Conservation (phyloP, 2,797 vertebrate species). For the Decapterus maruadsi region DNA sequence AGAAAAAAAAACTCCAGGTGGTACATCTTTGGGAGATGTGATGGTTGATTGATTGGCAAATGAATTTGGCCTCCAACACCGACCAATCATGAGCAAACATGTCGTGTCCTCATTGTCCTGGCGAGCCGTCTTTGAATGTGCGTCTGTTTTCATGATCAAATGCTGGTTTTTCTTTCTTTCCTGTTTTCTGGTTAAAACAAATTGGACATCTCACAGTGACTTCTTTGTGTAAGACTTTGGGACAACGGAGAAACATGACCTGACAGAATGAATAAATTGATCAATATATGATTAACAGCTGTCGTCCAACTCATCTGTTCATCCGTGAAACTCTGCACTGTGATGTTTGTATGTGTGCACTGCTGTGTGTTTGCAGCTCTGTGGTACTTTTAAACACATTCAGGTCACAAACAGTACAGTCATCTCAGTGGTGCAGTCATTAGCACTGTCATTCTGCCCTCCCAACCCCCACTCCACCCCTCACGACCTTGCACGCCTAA, state of each 20-base stretch:
- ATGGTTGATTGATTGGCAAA: conserved; percentile 44
- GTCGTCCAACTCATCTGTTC: conserved; percentile 65
- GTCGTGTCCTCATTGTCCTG: conserved; percentile 54
- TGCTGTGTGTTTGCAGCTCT: not conserved
- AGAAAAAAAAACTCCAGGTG: conserved; percentile 69
- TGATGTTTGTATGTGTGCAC: not conserved
- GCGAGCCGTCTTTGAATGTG: conserved; percentile 79
- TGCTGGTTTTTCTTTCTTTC: conserved; percentile 62
- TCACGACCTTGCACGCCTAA: too few species aligned
- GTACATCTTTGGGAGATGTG: conserved; percentile 68
- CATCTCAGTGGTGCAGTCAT: too few species aligned
- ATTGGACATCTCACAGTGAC: conserved; percentile 76
- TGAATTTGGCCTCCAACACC: conserved; percentile 53
- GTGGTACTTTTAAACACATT: too few species aligned
- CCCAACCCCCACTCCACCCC: too few species aligned
- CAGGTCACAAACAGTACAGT: too few species aligned
- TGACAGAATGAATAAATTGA: conserved; percentile 87
- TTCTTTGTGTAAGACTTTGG: conserved; percentile 84
- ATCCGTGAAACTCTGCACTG: conserved; percentile 33
- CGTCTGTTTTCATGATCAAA: conserved; percentile 78
- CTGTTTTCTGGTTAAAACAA: conserved; percentile 74
- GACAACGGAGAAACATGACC: conserved; percentile 75
- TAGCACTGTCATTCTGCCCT: too few species aligned
- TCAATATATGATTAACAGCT: conserved; percentile 80
- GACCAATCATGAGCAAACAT: conserved; percentile 38